Base-by-base conservation (phyloP, 2,113 vertebrate species). In the Chaenocephalus aceratus region DNA sequence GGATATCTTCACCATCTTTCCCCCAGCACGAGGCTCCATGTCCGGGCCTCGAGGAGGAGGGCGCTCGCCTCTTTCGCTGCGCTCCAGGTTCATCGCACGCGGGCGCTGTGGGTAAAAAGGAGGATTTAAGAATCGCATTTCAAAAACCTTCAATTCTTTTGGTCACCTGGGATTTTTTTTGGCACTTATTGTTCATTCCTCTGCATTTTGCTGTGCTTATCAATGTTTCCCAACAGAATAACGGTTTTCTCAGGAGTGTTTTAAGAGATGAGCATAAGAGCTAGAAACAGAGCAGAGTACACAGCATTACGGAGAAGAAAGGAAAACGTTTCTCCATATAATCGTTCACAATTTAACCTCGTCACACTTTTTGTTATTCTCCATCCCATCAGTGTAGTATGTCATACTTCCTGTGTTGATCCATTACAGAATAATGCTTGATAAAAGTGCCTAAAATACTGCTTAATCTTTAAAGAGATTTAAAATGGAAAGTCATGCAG, bases 21-120 rank as follows among this genome's bases (percentile, higher is more conserved):
- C 90, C 62, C 82, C 90, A 0, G 95, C 79, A 83, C 96, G 96
- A 58, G 95, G 93, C 84, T 99, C 97, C 97, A 97, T 97, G 69
- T 97, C 96, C 49, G 94, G 77, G 70, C 94, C 94, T 85, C 90
- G 92, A 46, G 74, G 75, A 58, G 51, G 64, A 15, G 75, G 88
- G 65, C 89, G 88, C 66, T 89, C 4, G 72, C 84, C 66, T 89
- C 87, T 60, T 72, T 92, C 79, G 82, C 85, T 76, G 92, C 91
- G 95, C 90, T 95, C 93, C 88, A 86, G 94, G 92, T 90, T 95
- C 96, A 97, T 98, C 86, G 86, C 92, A 91, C 84, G 79, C 52
- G 36, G 78, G 84, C 75, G 90, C 97, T 97, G 90, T 46, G 23
- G 66, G 82, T 3, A 75, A 81, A 23, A 66, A 16, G 26, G 10